phyloP scores from a whole-genome alignment of 2,797 vertebrate species.

The Tenualosa ilisha region DNA sequence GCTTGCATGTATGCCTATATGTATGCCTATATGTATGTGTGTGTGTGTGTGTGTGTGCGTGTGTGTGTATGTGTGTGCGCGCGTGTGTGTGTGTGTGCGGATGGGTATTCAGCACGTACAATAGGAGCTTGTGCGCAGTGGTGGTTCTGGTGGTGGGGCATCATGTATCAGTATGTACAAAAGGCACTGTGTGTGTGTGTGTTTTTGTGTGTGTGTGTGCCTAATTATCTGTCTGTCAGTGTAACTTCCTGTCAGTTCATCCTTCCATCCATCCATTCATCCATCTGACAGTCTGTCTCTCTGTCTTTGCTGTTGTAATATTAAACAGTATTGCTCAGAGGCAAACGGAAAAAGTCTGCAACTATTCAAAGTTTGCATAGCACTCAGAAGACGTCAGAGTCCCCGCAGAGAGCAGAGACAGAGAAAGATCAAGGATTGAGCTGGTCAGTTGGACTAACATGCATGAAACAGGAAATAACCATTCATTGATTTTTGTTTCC shows the following conservation, averaged over 20 bases:
- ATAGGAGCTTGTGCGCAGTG: too few relatives aligned
- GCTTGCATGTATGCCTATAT: neutral
- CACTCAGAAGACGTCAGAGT: conserved; percentile 67
- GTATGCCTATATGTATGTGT: neutral
- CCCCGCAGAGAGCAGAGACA: conserved; percentile 36
- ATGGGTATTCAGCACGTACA: neutral
- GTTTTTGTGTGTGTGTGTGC: neutral
- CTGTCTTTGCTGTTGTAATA: neutral
- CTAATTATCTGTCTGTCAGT: neutral
- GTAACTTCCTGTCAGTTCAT: neutral
- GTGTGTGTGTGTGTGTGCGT: neutral
- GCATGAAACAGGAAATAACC: conserved; percentile 81
- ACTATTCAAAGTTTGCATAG: conserved; percentile 65
- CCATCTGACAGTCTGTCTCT: neutral
- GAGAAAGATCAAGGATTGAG: conserved; percentile 74
- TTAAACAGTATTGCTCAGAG: neutral
- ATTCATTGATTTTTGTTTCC: conserved; percentile 84
- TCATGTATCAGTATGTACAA: neutral
- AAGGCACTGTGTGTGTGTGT: neutral
- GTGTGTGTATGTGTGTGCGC: neutral
- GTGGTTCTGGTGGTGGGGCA: too few relatives aligned
- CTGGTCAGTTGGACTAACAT: conserved; percentile 76
- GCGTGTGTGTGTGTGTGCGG: neutral
- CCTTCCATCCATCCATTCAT: neutral
- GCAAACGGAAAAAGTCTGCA: conserved; percentile 52